Percentiles rank a stretch among this genome's conserved stretches.
phyloP scores from a whole-genome alignment of 2,888 invertebrate species.

The Diarsia rubi region DNA sequence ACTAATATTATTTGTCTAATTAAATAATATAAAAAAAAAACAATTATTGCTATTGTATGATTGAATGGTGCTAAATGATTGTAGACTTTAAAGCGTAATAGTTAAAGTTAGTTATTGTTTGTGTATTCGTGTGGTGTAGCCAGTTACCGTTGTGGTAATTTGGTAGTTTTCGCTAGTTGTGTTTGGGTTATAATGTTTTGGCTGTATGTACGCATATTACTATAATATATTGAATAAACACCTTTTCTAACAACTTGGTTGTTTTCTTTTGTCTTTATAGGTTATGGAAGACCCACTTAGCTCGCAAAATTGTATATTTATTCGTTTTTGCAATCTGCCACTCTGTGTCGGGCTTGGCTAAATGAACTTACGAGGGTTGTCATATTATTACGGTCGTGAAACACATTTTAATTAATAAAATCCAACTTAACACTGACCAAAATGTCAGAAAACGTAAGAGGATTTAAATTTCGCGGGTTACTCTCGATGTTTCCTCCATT shows the following conservation, averaged over 20 bases:
- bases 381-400: no score
- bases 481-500: no score
- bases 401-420: no score
- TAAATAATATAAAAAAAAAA: neutral
- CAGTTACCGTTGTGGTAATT: constrained; percentile 43
- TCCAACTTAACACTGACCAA: no score
- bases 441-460: no score
- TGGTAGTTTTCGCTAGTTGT: constrained; percentile 50
- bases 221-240: constrained; percentile 56
- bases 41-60: neutral
- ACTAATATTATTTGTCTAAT: neutral
- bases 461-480: no score
- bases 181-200: constrained; percentile 32
- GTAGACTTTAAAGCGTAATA: constrained; percentile 1
- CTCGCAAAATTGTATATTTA: no score
- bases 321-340: no score
- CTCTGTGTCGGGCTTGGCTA: no score
- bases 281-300: neutral
- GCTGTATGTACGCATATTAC: constrained; percentile 36
- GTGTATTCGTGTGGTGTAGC: constrained; percentile 46
- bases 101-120: constrained; percentile 36
- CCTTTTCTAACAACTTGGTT: constrained; percentile 40
- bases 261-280: constrained; percentile 5
- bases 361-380: no score
- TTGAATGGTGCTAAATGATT: constrained; percentile 55